Evolutionary conservation across 2,797 vertebrate genomes (phyloP), one percentile per base, ranked within the genome.

Genomic region (Hafferia zeledoni): DNA sequence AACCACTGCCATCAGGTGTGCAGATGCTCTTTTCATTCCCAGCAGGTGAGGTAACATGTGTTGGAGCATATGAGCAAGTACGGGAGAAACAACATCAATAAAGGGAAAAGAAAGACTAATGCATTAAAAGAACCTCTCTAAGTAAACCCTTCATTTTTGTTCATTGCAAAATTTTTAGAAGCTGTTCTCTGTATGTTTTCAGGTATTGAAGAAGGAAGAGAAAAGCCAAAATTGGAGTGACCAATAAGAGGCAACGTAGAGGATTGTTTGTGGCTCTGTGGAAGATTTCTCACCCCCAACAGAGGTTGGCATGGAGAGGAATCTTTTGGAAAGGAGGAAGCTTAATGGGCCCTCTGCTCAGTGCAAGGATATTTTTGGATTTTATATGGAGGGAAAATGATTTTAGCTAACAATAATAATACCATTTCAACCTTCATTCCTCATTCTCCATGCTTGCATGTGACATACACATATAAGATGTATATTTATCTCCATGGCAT

Each of bases 181-280:
- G 39, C 70, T 90, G 33, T 31, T 70, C 44, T 97, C 55, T 70
- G 3, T 97, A 39, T 95, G 22, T 96, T 97, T 97, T 94, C 95
- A 98, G 98, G 97, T 97, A 97, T 96, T 93, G 97, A 98, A 97
- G 97, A 98, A 96, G 97, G 97, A 91, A 98, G 97, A 93, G 97
- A 97, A 93, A 98, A 97, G 70, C 96, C 98, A 0, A 98, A 98
- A 91, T 20, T 88, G 70, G 97, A 98, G 65, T 98, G 94, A 98
- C 83, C 53, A 25, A 4, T 39, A 57, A 35, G 88, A 79, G 37
- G 72, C 50, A 70, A 81, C 56, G 16, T 55, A 55, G 91, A 94
- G 70, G 41, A 82, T 77, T 65, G 52, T 69, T 85, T 68, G 44
- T 76, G 41, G 33, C 19, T 31, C 68, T n/a, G 14, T 10, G 37